These are phyloP conservation scores for Conistra vaccinii DNA, from an alignment of 2,888 invertebrate species.

Conservation along the genomic window DNA sequence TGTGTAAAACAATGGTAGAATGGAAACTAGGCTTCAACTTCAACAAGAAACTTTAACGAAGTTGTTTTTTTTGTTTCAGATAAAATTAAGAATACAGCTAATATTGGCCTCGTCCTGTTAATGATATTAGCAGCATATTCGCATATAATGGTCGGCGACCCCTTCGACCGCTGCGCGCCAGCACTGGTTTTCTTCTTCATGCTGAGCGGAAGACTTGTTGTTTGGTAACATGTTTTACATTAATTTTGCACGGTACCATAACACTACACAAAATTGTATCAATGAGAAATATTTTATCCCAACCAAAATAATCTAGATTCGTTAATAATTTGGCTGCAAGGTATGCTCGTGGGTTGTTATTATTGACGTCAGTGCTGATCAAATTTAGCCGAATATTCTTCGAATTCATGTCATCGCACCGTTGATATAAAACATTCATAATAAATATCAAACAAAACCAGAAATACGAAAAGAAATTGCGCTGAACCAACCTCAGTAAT, in stretches of 20 bases:
- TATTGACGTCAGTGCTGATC: slow-evolving; percentile 67
- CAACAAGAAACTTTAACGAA: slow-evolving; percentile 6
- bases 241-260: neutral
- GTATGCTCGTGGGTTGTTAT: slow-evolving; percentile 63
- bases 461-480: slow-evolving; percentile 18
- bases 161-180: slow-evolving; percentile 97
- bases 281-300: slow-evolving; percentile 5
- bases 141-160: slow-evolving; percentile 97
- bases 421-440: slow-evolving; percentile 42
- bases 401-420: slow-evolving; percentile 44
- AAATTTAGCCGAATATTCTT: slow-evolving; percentile 52
- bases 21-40: neutral
- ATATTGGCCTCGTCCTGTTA: slow-evolving; percentile 94
- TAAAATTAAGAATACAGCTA: slow-evolving; percentile 97
- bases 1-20: neutral
- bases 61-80: slow-evolving; percentile 89
- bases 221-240: slow-evolving; percentile 90
- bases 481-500: slow-evolving; percentile 27
- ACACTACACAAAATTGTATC: neutral
- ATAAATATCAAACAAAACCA: slow-evolving; percentile 31
- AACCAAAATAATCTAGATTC: slow-evolving; percentile 30
- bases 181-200: slow-evolving; percentile 98
- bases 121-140: slow-evolving; percentile 98
- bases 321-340: slow-evolving; percentile 44
- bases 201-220: slow-evolving; percentile 96